Evolutionary conservation across 2,113 vertebrate species (phyloP).

Genomic region (Proterorhinus semilunaris): DNA sequence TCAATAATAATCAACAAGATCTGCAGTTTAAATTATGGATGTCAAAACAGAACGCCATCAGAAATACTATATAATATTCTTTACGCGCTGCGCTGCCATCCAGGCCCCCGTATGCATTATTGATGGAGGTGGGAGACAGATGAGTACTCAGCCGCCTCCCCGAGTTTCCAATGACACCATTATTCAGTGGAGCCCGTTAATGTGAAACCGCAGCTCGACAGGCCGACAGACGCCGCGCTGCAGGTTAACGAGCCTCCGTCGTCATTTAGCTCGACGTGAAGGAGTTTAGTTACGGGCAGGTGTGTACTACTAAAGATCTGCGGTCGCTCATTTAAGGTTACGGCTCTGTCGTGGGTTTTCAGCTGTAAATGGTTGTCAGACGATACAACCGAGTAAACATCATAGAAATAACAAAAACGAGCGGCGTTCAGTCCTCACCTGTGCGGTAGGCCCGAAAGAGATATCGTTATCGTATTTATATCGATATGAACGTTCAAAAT

Average conservation of each 20-base stretch:
- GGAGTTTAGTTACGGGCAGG: slow-evolving; percentile 28
- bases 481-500: too few relatives aligned
- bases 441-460: too few relatives aligned
- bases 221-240: slow-evolving; percentile 24
- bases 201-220: slow-evolving; percentile 46
- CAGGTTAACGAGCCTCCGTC: slow-evolving; percentile 17
- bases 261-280: slow-evolving; percentile 23
- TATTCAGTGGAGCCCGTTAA: slow-evolving; percentile 51
- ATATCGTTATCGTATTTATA: too few relatives aligned
- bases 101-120: slow-evolving; percentile 58
- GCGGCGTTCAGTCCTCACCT: too few relatives aligned
- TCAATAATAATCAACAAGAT: background rate
- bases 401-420: too few relatives aligned
- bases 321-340: background rate
- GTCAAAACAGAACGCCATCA: slow-evolving; percentile 22
- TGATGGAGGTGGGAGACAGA: slow-evolving; percentile 51
- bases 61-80: slow-evolving; percentile 6
- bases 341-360: background rate
- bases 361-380: background rate
- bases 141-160: slow-evolving; percentile 50
- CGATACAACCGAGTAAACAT: too few relatives aligned
- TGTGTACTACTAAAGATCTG: slow-evolving; percentile 21
- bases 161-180: slow-evolving; percentile 60
- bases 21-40: slow-evolving; percentile 12
- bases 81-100: slow-evolving; percentile 6